Base-by-base conservation (phyloP, 2,888 invertebrate species). In the Heliconius hortense region DNA sequence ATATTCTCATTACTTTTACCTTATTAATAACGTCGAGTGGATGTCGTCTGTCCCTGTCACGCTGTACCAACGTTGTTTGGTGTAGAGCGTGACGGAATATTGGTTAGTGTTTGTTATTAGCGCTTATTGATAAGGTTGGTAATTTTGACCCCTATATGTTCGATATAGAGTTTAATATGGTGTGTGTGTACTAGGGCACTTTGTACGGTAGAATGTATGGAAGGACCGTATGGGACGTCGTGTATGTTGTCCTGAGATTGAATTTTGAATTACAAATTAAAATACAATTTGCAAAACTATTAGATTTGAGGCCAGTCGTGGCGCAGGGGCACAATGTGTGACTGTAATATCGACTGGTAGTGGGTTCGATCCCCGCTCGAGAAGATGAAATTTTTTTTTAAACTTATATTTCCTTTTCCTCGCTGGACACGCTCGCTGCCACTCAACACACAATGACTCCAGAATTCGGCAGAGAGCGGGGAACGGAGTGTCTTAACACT, bases 241-340 rank as follows among this genome's bases (percentile, higher is more conserved):
- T 72, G 76, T 89, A 89, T 89, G 89, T 88, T 89, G 88, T 88
- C 88, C 88, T 87, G 85, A 87, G 84, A 86, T 88, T 86, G 87
- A 89, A 88, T 89, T 90, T 81, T 76, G 77, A 80, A 81, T 79
- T 77, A 39, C 39, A 70, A 70, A 63, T 64, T 70, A n/a, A 70
- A 69, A 56, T 56, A 13, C 56, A 69, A 69, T 69, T 53, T 13
- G 69, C 53, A 31, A 69, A 48, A 31, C 48, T 68, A 53, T n/a
- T 39, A 31, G 31, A 31, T 31, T 5, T 31, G 31, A 31, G 31
- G 31, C 31, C 31, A 31, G 31, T 31, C 31, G 31, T 31, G 5
- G 31, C 31, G 31, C 31, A 31, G 31, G 4, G 31, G 4, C 0
- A 31, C 31, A 5, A 31, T 5, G 31, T 31, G 31, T 31, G 7